Percentiles rank a stretch among this genome's conserved stretches.
phyloP scores from a whole-genome alignment of 1,140 invertebrate genomes.

The Atta cephalotes region DNA sequence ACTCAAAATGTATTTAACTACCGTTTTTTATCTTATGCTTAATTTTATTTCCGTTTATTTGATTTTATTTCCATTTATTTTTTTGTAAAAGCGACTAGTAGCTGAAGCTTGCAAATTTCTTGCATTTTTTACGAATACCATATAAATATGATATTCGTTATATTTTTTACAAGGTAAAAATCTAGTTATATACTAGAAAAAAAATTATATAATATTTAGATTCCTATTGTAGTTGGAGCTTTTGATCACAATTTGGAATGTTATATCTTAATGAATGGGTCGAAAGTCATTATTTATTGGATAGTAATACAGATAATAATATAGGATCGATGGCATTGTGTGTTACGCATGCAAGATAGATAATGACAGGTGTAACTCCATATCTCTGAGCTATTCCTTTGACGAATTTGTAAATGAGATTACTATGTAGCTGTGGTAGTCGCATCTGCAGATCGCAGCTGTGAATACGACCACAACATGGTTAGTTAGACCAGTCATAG shows the following conservation, averaged over 20 bases:
- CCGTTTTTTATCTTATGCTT: slow-evolving; percentile 1
- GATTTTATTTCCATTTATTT: background rate
- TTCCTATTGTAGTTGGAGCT: background rate
- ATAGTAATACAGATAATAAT: slow-evolving; percentile 32
- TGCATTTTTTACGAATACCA: background rate
- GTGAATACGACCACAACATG: slow-evolving; percentile 23
- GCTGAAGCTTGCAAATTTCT: background rate
- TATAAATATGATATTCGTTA: slow-evolving; percentile 4
- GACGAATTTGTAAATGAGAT: slow-evolving; percentile 66
- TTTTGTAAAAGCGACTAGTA: background rate
- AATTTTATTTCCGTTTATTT: background rate
- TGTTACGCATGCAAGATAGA: background rate
- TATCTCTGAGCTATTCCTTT: slow-evolving; percentile 63
- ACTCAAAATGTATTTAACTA: slow-evolving; percentile 11
- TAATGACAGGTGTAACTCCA: slow-evolving; percentile 21
- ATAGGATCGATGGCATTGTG: slow-evolving; percentile 19
- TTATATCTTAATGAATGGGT: slow-evolving; percentile 39
- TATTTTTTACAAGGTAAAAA: background rate
- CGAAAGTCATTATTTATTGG: slow-evolving; percentile 32
- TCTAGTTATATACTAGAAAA: background rate
- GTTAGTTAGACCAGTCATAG: slow-evolving; percentile 36
- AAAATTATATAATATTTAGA: background rate
- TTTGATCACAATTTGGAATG: background rate
- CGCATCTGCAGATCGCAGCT: slow-evolving; percentile 36
- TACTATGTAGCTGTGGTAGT: slow-evolving; percentile 34